Evolutionary conservation across 2,113 vertebrate species (phyloP).

Genomic region (Pipra filicauda): DNA sequence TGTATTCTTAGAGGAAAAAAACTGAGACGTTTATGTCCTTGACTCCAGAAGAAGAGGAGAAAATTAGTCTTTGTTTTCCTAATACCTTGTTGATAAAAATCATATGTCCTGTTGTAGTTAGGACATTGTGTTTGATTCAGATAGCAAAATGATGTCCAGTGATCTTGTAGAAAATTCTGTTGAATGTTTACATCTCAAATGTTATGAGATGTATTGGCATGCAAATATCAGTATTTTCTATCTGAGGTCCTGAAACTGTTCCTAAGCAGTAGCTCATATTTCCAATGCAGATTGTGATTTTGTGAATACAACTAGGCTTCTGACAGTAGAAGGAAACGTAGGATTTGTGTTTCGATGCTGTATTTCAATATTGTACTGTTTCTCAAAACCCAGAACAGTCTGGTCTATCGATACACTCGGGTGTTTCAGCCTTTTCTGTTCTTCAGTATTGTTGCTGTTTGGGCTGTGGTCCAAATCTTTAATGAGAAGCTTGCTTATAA

Average conservation of each 20-base stretch:
- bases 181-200: neutral
- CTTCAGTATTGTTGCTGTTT: neutral
- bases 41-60: neutral
- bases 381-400: neutral
- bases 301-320: neutral
- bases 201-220: neutral
- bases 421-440: neutral
- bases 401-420: accelerated
- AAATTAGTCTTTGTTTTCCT: neutral
- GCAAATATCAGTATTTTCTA: neutral
- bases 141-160: neutral
- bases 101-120: neutral
- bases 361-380: neutral
- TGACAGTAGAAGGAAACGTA: neutral
- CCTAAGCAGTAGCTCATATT: neutral
- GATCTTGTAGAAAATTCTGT: neutral
- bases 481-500: neutral
- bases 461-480: neutral
- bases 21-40: neutral
- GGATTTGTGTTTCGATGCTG: neutral
- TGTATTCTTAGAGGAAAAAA: neutral
- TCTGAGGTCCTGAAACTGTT: neutral
- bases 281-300: neutral
- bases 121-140: neutral
- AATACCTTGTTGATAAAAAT: neutral